Base-by-base conservation (phyloP, 2,113 vertebrate genomes). In the Prunella fulvescens region DNA sequence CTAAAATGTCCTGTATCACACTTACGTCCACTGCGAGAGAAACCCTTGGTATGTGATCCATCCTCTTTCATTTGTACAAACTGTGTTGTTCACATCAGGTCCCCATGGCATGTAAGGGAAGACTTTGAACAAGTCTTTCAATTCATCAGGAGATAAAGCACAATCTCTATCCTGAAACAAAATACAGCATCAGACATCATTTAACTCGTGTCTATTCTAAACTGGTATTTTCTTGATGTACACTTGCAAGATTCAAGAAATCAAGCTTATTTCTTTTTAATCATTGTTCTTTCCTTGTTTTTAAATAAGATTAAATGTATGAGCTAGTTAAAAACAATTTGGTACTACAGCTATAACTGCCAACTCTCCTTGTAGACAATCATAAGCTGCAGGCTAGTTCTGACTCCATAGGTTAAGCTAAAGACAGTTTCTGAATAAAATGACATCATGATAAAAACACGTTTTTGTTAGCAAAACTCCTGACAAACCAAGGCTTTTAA, bases 41-140 rank as follows among this genome's bases (percentile, higher is more conserved):
- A 99, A 99, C 65, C 99, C 99, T 90, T 99, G 99, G 98, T 99
- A 99, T 9, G 99, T 99, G 97, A 99, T 99, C 99, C 99, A 99
- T 20, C 99, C 99, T 96, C 98, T 98, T 44, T 99, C 99, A 44
- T 99, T 99, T 44, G 99, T 99, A 95, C 98, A 99, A 51, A 99
- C 99, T 3, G 99, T 99, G 97, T 98, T 99, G 97, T 99, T 99
- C 93, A 99, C 99, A 84, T 99, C 99, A 58, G 99, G 99, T 9
- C 99, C 99, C 99, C 99, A 99, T 2, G 99, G 99, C 98, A 99
- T 99, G 74, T 99, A 99, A 94, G 99, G 99, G 90, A 99, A 99
- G 92, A 99, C 99, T 97, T 99, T 98, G 97, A 99, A 99, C 89
- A 99, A 96, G 97, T 99, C 99, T 95, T 99, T 99, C 95, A 99